Percentiles rank a stretch among this genome's conserved stretches.
Conservation (phyloP, 2,797 vertebrate genomes). For the Etheostoma nigrum region DNA sequence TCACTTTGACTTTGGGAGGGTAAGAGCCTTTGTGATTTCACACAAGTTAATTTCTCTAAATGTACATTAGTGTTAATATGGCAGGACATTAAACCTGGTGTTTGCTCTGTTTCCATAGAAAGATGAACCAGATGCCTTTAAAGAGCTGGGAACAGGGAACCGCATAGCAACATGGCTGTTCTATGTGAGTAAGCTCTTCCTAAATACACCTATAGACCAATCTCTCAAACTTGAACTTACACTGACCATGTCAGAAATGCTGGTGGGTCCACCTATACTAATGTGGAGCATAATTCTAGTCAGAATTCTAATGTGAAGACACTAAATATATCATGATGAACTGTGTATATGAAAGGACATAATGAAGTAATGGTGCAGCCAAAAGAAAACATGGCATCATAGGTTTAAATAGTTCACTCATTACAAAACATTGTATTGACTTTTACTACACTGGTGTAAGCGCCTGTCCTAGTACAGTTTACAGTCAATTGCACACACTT, state of each 20-base stretch:
- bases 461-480: neutral
- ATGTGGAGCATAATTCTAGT: neutral
- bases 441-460: neutral
- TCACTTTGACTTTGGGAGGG: conserved; percentile 93
- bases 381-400: neutral
- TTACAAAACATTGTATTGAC: neutral
- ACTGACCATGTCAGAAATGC: neutral
- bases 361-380: neutral
- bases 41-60: neutral
- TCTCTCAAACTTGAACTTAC: neutral
- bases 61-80: neutral
- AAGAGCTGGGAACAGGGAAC: conserved; percentile 98
- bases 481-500: neutral
- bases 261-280: neutral
- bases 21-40: conserved; percentile 57
- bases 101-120: conserved; percentile 86
- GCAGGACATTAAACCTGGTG: conserved; percentile 4
- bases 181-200: conserved; percentile 89
- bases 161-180: conserved; percentile 98
- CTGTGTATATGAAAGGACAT: neutral
- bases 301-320: neutral
- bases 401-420: neutral
- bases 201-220: neutral
- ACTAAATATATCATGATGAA: neutral
- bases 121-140: conserved; percentile 99